Percentiles rank a stretch among this genome's conserved stretches.
Evolutionary conservation across 2,113 vertebrate genomes (phyloP).

Genomic region (Heterocephalus glaber): DNA sequence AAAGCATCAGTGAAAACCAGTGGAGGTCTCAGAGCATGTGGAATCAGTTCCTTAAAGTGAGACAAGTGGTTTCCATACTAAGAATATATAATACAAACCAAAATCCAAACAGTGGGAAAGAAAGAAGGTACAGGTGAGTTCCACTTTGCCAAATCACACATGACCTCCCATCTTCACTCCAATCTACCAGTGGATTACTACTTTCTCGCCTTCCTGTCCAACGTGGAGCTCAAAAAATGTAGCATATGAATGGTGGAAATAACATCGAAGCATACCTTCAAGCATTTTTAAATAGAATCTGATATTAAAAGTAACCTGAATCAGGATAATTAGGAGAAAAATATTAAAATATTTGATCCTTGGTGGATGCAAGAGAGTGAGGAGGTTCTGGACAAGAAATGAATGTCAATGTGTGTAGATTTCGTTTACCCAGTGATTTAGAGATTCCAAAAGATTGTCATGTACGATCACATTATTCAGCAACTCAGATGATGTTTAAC

Average conservation of each 20-base stretch:
- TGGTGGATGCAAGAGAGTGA: not conserved
- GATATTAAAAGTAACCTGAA: not conserved
- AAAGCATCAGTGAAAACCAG: not conserved
- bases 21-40: not conserved
- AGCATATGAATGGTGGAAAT: not conserved
- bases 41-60: not conserved
- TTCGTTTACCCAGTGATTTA: not conserved
- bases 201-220: not conserved
- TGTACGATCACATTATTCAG: fast-evolving
- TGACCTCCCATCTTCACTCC: fast-evolving
- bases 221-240: not conserved
- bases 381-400: not conserved
- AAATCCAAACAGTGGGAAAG: not conserved
- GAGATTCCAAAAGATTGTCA: not conserved
- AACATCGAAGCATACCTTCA: fast-evolving
- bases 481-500: not conserved
- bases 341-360: not conserved
- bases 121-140: not conserved
- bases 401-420: too few relatives aligned
- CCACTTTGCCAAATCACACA: not conserved
- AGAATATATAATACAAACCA: not conserved
- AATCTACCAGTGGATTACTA: not conserved
- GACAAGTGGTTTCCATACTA: not conserved
- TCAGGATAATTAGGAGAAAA: not conserved
- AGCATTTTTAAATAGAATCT: not conserved